phyloP scores from a whole-genome alignment of 2,888 invertebrate genomes.

The Netelia virgata region DNA sequence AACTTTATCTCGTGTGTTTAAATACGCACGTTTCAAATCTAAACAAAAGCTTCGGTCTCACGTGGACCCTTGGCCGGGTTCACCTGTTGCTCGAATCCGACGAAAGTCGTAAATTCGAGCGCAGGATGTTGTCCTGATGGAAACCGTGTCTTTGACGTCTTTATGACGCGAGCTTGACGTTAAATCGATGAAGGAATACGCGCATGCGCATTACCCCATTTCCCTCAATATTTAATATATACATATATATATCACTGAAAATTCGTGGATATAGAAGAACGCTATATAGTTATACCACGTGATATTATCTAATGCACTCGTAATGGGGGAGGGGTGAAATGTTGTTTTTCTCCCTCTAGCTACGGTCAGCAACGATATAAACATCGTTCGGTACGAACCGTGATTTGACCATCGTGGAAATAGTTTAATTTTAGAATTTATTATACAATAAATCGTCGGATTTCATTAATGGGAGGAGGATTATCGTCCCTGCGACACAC shows the following conservation, averaged over 20 bases:
- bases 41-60: not conserved
- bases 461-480: conserved; percentile 52
- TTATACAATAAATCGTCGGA: conserved; percentile 59
- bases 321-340: no score
- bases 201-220: conserved; percentile 61
- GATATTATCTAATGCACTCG: conserved; percentile 47
- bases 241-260: not conserved
- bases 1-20: not conserved
- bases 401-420: not conserved
- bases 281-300: not conserved
- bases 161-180: conserved; percentile 84
- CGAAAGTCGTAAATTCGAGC: conserved; percentile 82
- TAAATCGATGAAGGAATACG: conserved; percentile 81
- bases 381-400: not conserved
- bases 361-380: not conserved
- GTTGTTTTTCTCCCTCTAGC: no score
- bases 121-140: conserved; percentile 85
- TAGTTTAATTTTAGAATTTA: conserved; percentile 43
- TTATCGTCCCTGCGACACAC: conserved; percentile 18
- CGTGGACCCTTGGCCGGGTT: conserved; percentile 58
- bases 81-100: conserved; percentile 79
- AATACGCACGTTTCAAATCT: not conserved
- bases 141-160: conserved; percentile 85
- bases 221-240: not conserved
- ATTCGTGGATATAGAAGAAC: not conserved